Base-by-base conservation (phyloP, 1,140 invertebrate species). In the Drosophila triauraria region DNA sequence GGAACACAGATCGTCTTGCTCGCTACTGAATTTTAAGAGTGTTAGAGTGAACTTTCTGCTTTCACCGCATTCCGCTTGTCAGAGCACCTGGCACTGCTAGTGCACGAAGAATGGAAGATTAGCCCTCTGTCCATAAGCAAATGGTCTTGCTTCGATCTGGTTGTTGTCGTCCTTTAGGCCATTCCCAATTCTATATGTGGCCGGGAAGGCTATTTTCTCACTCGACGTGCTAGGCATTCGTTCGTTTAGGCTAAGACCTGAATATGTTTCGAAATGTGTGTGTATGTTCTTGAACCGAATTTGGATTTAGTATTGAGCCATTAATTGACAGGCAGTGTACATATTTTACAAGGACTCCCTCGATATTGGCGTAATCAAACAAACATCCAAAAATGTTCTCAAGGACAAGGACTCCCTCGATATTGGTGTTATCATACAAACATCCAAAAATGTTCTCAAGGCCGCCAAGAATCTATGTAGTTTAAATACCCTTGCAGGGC, bases 331-430 rank as follows among this genome's bases (percentile, higher is more conserved):
- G 30, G 6, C 27, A n/a, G 12, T 10, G n/a, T 20, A 53, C 32
- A 15, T 23, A 20, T 20, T 20, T 20, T 20, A 20, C 20, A 20
- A 38, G 38, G 51, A 4, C 25, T 48, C 25, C 57, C 20, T 12
- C 0, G 47, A 67, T 58, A 61, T 59, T 53, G 62, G 62, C 72
- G 59, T 58, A 10, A 44, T 20, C 17, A 20, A 20, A 20, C 20
- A 20, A 20, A 20, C 20, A 20, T 20, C 20, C 20, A 20, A 20
- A 20, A 20, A 20, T 20, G 20, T 20, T 20, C 20, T 20, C 20
- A 20, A 20, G 20, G 20, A 20, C 20, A 20, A 20, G 20, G 20
- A 20, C 20, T 20, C 20, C 20, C 20, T 20, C 20, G 20, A 20
- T 20, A 20, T 20, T 20, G 20, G 20, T 20, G 20, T 20, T 20